phyloP scores from a whole-genome alignment of 2,888 invertebrate genomes.

The Tridacna crocea region DNA sequence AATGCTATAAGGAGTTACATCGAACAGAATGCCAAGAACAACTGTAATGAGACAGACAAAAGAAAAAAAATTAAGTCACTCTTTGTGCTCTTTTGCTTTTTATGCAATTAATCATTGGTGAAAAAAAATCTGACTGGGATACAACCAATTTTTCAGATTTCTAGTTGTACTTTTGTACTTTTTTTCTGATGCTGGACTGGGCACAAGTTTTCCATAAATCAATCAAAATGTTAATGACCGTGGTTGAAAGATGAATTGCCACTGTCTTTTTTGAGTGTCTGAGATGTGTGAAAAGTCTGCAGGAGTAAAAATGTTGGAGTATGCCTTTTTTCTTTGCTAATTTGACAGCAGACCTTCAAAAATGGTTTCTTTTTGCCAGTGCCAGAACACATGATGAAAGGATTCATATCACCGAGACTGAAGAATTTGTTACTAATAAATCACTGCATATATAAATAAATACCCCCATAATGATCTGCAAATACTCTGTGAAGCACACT shows the following conservation, averaged over 20 bases:
- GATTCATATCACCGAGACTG: not conserved
- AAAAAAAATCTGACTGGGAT: slow-evolving; percentile 8
- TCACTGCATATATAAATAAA: slow-evolving; percentile 31
- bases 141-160: slow-evolving; percentile 8
- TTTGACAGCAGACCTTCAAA: slow-evolving; percentile 41
- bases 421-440: slow-evolving; percentile 28
- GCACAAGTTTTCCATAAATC: slow-evolving; percentile 6
- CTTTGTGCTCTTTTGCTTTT: slow-evolving; percentile 16
- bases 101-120: slow-evolving; percentile 18
- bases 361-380: slow-evolving; percentile 24
- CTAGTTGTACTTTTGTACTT: not conserved
- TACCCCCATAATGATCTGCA: slow-evolving; percentile 27
- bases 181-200: slow-evolving; percentile 7
- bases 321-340: slow-evolving; percentile 43
- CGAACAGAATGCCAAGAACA: slow-evolving; percentile 17
- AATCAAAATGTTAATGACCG: slow-evolving; percentile 24
- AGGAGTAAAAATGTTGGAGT: slow-evolving; percentile 14
- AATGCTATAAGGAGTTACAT: not conserved
- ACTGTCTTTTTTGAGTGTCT: slow-evolving; percentile 22
- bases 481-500: slow-evolving; percentile 23
- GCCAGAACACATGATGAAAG: slow-evolving; percentile 31
- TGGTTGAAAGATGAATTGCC: slow-evolving; percentile 18
- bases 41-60: not conserved
- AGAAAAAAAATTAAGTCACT: slow-evolving; percentile 3
- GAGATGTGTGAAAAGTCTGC: slow-evolving; percentile 15